Evolutionary conservation across 2,888 invertebrate species (phyloP).

Genomic region (Trileptium ribeirensis): DNA sequence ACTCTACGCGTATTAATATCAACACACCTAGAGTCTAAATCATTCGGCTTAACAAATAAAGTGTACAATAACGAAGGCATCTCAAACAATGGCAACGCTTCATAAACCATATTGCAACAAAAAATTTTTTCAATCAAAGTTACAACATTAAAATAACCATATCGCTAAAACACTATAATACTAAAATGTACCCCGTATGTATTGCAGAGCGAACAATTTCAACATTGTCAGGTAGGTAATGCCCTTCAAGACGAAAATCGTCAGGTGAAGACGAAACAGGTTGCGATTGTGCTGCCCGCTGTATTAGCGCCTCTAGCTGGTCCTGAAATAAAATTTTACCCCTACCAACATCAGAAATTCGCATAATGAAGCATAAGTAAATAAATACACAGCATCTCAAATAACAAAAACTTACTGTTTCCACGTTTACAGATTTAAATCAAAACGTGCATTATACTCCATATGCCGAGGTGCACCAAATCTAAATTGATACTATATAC

Average conservation of each 20-base stretch:
- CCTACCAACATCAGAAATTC: neutral
- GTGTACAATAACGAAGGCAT: neutral
- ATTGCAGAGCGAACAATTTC: conserved; percentile 59
- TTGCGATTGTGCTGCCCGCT: neutral
- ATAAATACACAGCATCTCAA: no score
- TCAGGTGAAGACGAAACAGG: conserved; percentile 1
- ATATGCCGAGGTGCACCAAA: no score
- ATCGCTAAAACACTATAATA: neutral
- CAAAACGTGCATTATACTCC: no score
- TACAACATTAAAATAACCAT: no score
- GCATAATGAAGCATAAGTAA: neutral
- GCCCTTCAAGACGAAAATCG: conserved; percentile 19
- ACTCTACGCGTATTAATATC: no score
- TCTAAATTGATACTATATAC: no score
- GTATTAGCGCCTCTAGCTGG: conserved; percentile 17
- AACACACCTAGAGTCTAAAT: no score
- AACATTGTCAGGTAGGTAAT: conserved; percentile 43
- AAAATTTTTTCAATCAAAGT: neutral
- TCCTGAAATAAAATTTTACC: neutral
- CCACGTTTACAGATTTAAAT: no score
- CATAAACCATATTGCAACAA: neutral
- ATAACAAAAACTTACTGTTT: no score
- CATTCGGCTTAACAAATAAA: no score
- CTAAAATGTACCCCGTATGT: conserved; percentile 58
- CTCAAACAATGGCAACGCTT: neutral